Conservation (phyloP, 2,797 vertebrate species). For the Kryptopterus vitreolus region DNA sequence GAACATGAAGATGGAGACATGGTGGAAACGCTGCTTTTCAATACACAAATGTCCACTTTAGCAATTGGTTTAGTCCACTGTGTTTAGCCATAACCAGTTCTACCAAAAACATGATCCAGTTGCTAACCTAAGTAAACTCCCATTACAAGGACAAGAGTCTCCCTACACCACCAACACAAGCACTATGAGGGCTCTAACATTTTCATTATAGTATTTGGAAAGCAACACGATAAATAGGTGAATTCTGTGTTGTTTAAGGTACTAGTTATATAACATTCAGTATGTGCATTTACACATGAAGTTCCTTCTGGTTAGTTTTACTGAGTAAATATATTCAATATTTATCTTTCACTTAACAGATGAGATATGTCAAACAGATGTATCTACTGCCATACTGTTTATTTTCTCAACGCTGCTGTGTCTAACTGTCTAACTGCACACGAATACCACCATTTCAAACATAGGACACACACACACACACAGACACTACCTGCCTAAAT, state of each 20-base stretch:
- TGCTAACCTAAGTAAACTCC: slow-evolving; percentile 79
- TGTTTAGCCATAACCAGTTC: slow-evolving; percentile 76
- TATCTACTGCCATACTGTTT: slow-evolving; percentile 33
- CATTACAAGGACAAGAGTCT: slow-evolving; percentile 70
- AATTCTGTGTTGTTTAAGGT: background rate
- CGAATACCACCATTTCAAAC: slow-evolving; percentile 8
- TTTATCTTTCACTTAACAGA: slow-evolving; percentile 21
- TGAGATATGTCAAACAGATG: slow-evolving; percentile 12
- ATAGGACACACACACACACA: slow-evolving; percentile 28
- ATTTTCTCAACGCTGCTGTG: slow-evolving; percentile 1
- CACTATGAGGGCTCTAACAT: slow-evolving; percentile 21
- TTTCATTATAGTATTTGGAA: background rate
- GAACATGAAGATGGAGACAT: slow-evolving; percentile 42
- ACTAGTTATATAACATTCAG: background rate
- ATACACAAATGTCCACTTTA: slow-evolving; percentile 79
- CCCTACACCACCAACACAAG: slow-evolving; percentile 51
- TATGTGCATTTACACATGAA: background rate
- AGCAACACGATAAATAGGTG: background rate
- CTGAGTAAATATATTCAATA: slow-evolving; percentile 29
- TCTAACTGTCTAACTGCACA: slow-evolving; percentile 16
- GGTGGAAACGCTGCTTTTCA: slow-evolving; percentile 67
- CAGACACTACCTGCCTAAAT: slow-evolving; percentile 30
- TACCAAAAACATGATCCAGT: slow-evolving; percentile 70
- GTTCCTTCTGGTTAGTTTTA: background rate
- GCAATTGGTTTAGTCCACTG: slow-evolving; percentile 70